A percentile compares a stretch with the other conserved stretches of the same genome.
These are phyloP conservation scores for Ammodytes marinus DNA, from an alignment of 2,113 vertebrate species.

Conservation along the genomic window DNA sequence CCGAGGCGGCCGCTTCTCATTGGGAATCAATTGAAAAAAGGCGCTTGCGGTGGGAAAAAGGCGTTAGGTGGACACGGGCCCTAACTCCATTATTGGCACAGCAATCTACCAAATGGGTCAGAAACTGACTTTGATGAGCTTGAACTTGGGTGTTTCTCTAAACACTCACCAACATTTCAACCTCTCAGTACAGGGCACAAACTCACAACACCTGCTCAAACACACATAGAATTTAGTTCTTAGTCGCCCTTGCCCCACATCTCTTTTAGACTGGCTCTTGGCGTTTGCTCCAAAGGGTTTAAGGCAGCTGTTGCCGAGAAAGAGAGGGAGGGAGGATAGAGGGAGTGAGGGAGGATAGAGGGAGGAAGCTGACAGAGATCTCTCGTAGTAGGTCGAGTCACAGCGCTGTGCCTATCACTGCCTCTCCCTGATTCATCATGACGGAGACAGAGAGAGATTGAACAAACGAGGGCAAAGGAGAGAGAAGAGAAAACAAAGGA, in stretches of 20 bases:
- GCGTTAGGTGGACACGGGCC: too few relatives aligned
- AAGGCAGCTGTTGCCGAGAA: slow-evolving; percentile 65
- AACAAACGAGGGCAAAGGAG: slow-evolving; percentile 50
- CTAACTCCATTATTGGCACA: not conserved
- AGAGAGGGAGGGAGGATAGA: slow-evolving; percentile 5
- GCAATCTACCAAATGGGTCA: not conserved
- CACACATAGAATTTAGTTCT: not conserved
- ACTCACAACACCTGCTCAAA: not conserved
- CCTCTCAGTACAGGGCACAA: slow-evolving; percentile 1
- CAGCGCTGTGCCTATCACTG: slow-evolving; percentile 75
- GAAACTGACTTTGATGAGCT: not conserved
- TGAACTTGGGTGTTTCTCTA: slow-evolving; percentile 2
- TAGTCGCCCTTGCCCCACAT: slow-evolving; percentile 49
- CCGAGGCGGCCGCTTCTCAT: too few relatives aligned
- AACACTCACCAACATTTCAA: slow-evolving; percentile 10
- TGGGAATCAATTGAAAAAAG: too few relatives aligned
- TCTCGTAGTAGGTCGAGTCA: slow-evolving; percentile 64
- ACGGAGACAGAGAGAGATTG: slow-evolving; percentile 66
- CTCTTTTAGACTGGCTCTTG: slow-evolving; percentile 41
- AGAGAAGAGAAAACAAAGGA: slow-evolving; percentile 55
- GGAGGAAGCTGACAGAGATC: slow-evolving; percentile 70
- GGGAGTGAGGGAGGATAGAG: slow-evolving; percentile 40
- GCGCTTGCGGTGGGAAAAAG: too few relatives aligned
- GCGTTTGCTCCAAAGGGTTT: slow-evolving; percentile 42
- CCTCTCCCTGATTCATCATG: slow-evolving; percentile 75